Evolutionary conservation across 2,797 vertebrate species (phyloP).

Genomic region (Sebastes taczanowskii): DNA sequence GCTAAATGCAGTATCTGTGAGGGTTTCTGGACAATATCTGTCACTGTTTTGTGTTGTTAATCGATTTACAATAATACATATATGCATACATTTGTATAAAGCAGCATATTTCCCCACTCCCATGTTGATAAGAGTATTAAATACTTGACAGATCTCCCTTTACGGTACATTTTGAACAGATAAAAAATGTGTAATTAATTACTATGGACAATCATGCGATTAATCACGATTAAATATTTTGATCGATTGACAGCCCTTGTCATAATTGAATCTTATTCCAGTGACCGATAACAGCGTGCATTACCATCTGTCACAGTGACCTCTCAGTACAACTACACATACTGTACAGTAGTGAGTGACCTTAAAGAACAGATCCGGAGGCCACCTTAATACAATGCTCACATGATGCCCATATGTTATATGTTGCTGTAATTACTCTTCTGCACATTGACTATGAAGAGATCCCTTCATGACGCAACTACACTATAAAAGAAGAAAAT

Average conservation of each 20-base stretch:
- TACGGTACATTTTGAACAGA: too few species aligned
- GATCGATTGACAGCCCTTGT: accelerated
- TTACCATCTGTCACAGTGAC: too few species aligned
- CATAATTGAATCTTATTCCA: not conserved
- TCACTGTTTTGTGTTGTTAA: too few species aligned
- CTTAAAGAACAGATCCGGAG: not conserved
- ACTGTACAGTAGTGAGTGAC: not conserved
- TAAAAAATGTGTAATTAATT: too few species aligned
- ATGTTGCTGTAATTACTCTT: not conserved
- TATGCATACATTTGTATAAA: too few species aligned
- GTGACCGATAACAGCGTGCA: not conserved
- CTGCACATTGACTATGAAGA: not conserved
- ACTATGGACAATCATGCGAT: too few species aligned
- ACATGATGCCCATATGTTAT: not conserved
- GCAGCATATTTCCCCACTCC: accelerated
- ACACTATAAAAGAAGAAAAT: too few species aligned
- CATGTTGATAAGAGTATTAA: too few species aligned
- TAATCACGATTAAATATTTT: too few species aligned
- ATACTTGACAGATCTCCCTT: accelerated
- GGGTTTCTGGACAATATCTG: too few species aligned
- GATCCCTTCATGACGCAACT: not conserved
- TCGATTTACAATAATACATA: accelerated
- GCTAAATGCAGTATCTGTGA: too few species aligned
- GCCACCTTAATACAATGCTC: not conserved
- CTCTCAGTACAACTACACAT: not conserved